phyloP scores from a whole-genome alignment of 2,888 invertebrate genomes.

The Cantharis rustica region DNA sequence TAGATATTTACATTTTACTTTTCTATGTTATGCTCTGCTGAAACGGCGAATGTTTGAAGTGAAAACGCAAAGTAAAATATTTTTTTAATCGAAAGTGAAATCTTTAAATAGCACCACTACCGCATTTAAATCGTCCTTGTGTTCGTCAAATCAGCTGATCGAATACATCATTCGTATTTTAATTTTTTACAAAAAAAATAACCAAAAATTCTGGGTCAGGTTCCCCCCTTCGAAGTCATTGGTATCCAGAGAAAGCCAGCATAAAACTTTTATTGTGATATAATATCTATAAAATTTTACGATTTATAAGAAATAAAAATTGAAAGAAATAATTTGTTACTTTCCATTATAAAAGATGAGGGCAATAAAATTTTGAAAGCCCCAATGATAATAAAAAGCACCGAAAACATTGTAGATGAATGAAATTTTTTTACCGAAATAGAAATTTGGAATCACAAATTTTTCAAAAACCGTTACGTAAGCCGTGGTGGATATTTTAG shows the following conservation, averaged over 20 bases:
- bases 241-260: not conserved
- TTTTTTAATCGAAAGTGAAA: not conserved
- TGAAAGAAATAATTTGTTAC: not conserved
- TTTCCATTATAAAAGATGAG: not conserved
- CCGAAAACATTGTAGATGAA: not conserved
- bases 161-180: not conserved
- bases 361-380: not conserved
- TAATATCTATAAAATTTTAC: not conserved
- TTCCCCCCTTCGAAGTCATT: not conserved
- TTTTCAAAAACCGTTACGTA: not conserved
- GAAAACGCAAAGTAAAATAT: not conserved
- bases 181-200: not conserved
- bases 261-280: not conserved
- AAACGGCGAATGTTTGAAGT: not conserved
- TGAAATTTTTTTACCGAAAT: not conserved
- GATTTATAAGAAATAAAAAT: not conserved
- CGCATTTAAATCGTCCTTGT: constrained; percentile 20
- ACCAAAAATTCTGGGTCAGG: not conserved
- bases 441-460: not conserved
- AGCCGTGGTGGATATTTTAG: not conserved
- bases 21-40: not conserved
- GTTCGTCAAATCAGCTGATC: constrained; percentile 20
- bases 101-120: constrained; percentile 9
- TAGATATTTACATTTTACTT: not conserved
- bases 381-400: no score